Base-by-base conservation (phyloP, 2,113 vertebrate species). In the Emydocephalus ijimae region DNA sequence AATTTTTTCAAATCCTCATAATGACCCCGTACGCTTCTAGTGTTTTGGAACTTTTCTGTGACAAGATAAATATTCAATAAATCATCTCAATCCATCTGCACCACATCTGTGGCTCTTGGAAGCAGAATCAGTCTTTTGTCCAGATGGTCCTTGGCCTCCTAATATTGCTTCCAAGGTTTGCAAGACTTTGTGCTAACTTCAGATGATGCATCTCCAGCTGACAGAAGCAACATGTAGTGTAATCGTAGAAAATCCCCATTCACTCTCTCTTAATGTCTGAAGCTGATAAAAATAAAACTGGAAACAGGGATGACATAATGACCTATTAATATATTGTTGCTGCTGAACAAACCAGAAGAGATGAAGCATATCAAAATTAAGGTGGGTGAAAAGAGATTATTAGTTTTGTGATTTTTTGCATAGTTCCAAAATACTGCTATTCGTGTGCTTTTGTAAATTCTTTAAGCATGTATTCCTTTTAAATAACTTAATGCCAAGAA, bases 61-160 rank as follows among this genome's bases (percentile, higher is more conserved):
- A 95, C 85, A 89, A 95, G 93, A 96, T 94, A 94, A 93, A 96
- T 94, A 93, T 91, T 89, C 92, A 93, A 43, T 89, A 96, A 94
- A 90, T 93, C 2, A 5, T 54, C 94, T 93, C 93, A 91, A 95
- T 94, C 91, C 92, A 96, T 96, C 93, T 96, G 95, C 54, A 4
- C 14, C 93, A 91, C 91, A 95, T 94, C 92, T 91, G 74, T 94
- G 87, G 61, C 87, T 89, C 93, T 93, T 93, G 94, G 92, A 94
- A 87, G 91, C 92, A 92, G 43, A 92, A 91, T 24, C 57, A 12
- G 88, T 94, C 89, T 90, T 43, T 95, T 43, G 96, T 95, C 96
- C 97, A 18, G 92, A 92, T 95, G 95, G 94, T 96, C 96, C 97
- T 96, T 97, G 96, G 95, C 95, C 96, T 97, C 96, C 96, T 96